phyloP scores from a whole-genome alignment of 2,888 invertebrate genomes.

The Neoascia interrupta region DNA sequence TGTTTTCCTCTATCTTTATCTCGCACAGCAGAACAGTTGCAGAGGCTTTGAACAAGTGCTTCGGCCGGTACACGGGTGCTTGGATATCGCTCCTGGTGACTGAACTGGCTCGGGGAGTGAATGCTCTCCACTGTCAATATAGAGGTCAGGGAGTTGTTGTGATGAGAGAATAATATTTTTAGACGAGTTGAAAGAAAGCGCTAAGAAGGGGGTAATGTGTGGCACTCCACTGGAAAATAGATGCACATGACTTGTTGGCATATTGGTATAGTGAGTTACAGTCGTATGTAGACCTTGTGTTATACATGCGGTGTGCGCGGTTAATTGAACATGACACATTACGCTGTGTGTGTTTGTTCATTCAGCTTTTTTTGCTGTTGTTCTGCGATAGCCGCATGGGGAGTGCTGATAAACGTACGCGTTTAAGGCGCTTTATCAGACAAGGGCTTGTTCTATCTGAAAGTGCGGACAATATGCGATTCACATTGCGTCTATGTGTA shows the following conservation, averaged over 20 bases:
- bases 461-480: slow-evolving; percentile 22
- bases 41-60: not conserved
- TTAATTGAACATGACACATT: slow-evolving; percentile 62
- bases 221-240: slow-evolving; percentile 25
- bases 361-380: not conserved
- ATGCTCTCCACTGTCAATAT: slow-evolving; percentile 53
- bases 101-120: slow-evolving; percentile 40
- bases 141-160: slow-evolving; percentile 63
- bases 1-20: slow-evolving; percentile 40
- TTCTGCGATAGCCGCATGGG: slow-evolving; percentile 12
- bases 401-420: slow-evolving; percentile 24
- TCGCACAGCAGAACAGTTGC: slow-evolving; percentile 16
- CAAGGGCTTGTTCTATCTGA: no score
- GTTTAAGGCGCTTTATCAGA: slow-evolving; percentile 44
- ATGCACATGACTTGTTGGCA: slow-evolving; percentile 65
- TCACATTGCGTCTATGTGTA: slow-evolving; percentile 39
- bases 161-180: slow-evolving; percentile 56
- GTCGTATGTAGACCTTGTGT: slow-evolving; percentile 19
- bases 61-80: no score
- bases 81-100: slow-evolving; percentile 20
- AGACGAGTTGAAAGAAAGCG: slow-evolving; percentile 39
- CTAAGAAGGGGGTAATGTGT: slow-evolving; percentile 15
- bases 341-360: slow-evolving; percentile 41
- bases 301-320: slow-evolving; percentile 35
- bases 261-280: slow-evolving; percentile 51